Conservation (phyloP, 1,140 invertebrate genomes). For the Argopecten irradians region DNA sequence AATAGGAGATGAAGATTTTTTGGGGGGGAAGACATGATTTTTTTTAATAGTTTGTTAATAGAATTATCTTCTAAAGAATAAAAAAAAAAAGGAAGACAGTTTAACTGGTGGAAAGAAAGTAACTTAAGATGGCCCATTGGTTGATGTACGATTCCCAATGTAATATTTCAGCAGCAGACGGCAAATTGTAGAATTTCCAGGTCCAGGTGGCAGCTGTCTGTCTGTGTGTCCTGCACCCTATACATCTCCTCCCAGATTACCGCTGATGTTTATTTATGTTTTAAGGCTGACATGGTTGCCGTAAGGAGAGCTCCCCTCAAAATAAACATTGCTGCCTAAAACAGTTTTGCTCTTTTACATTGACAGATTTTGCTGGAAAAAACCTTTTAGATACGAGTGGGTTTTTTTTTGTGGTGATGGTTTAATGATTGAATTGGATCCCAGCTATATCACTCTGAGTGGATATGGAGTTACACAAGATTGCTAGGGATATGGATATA, state of each 20-base stretch:
- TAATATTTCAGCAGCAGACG: background rate
- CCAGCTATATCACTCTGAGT: background rate
- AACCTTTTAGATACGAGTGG: background rate
- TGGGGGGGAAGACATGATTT: background rate
- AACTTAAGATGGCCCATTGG: background rate
- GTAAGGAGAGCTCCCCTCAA: background rate
- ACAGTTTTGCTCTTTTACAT: background rate
- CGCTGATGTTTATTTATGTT: background rate
- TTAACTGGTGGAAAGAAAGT: background rate
- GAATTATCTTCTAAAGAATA: background rate
- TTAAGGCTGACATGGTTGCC: background rate
- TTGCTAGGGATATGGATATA: no score
- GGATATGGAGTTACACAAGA: no score
- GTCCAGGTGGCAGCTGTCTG: background rate
- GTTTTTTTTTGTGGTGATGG: background rate
- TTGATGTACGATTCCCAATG: background rate
- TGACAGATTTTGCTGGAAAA: background rate
- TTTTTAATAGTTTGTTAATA: background rate
- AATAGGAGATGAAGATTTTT: background rate
- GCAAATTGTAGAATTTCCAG: background rate
- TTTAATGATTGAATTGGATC: background rate
- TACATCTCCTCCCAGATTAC: background rate
- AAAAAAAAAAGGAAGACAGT: no score
- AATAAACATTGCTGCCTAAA: background rate
- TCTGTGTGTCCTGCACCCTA: background rate